Base-by-base conservation (phyloP, 2,797 vertebrate species). In the Zenarchopterus dispar region DNA sequence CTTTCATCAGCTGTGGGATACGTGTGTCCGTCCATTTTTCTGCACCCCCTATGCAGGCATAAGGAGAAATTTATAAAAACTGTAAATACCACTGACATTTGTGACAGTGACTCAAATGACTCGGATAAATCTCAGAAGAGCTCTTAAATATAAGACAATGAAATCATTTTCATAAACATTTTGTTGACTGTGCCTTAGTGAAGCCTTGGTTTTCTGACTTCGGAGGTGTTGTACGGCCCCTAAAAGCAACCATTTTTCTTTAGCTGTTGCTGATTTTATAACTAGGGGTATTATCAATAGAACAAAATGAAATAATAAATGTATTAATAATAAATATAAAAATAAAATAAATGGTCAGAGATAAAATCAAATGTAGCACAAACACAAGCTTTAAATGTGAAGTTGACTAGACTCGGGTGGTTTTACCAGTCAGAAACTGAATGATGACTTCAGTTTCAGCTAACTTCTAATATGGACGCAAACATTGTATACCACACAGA, bases 171-270 rank as follows among this genome's bases (percentile, higher is more conserved):
- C 26, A 3, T 4, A 28, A 4, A 22, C 1, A 3, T 28, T 21
- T n/a, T 39, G n/a, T 61, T 61, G 22, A 52, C 13, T 31, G 43
- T n/a, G n/a, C n/a, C n/a, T n/a, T n/a, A 31, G 49, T 52, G 44
- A 44, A 44, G 23, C 19, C 47, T 31, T 23, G 8, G 16, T 28
- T 62, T 49, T 22, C 43, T 44, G 44, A 19, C 16, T 44, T 45
- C 24, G 33, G 22, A 62, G 43, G 28, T 46, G 50, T 18, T 46
- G n/a, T 21, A 28, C 16, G 21, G 23, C 43, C 9, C 46, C 39
- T 47, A 63, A 63, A 63, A 54, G 42, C 61, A 46, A 36, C 33
- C 53, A 24, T 15, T 54, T 54, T 46, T 26, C 47, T 43, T n/a
- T n/a, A n/a, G n/a, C n/a, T n/a, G n/a, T n/a, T n/a, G n/a, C n/a